phyloP scores from a whole-genome alignment of 64 coral and sea anemone genomes.

The Stichodactyla helianthus region DNA sequence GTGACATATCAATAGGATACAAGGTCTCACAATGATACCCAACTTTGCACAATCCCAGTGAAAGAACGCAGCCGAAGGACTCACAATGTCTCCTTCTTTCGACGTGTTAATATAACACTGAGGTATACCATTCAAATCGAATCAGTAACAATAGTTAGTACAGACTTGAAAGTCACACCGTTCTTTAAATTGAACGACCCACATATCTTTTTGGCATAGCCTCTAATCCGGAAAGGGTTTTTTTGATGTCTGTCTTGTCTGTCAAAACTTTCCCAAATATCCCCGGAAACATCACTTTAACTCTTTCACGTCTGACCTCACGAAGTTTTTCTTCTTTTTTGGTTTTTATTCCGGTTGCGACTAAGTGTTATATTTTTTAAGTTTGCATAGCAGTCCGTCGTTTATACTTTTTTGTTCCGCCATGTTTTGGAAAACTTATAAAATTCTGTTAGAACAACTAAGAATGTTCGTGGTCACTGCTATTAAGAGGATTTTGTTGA shows the following conservation, averaged over 20 bases:
- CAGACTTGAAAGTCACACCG: neutral
- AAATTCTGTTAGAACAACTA: neutral
- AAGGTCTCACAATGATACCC: too few species aligned
- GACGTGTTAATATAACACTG: too few species aligned
- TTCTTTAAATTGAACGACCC: neutral
- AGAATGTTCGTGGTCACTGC: neutral
- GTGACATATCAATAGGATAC: too few species aligned
- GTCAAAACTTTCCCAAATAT: slow-evolving; percentile 19
- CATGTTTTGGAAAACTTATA: neutral
- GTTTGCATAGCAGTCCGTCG: neutral
- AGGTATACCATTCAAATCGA: neutral
- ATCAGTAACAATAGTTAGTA: neutral
- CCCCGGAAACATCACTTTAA: slow-evolving; percentile 28
- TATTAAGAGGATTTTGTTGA: slow-evolving; percentile 1
- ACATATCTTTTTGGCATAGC: slow-evolving; percentile 15
- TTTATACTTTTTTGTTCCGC: neutral
- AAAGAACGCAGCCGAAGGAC: too few species aligned
- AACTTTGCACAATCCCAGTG: too few species aligned
- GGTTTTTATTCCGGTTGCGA: neutral
- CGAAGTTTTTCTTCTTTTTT: neutral
- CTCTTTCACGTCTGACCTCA: slow-evolving; percentile 9
- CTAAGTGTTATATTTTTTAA: neutral
- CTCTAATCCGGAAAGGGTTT: slow-evolving; percentile 20
- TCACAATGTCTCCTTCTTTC: too few species aligned
- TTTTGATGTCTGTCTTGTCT: slow-evolving; percentile 19